Evolutionary conservation across 2,888 invertebrate genomes (phyloP), one percentile per base, ranked within the genome.

Genomic region (Drosophila rubida): DNA sequence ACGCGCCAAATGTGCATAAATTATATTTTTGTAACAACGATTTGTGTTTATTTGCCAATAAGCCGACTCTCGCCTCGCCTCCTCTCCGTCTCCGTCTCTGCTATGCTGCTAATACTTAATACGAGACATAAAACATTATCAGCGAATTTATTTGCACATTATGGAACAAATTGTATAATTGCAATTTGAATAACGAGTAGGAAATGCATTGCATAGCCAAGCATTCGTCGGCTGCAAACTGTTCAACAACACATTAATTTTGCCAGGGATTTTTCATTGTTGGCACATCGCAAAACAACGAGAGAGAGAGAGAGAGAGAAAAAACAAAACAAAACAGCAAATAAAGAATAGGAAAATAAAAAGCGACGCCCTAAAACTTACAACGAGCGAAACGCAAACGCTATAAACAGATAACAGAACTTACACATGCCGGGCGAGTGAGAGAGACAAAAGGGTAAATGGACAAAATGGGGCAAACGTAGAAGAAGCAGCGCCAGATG

Each of bases 41-140:
- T 80, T 86, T 86, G 87, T 78, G 87, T 84, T 82, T 82, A 82
- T 84, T 87, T 84, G 82, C 76, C 80, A 78, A 74, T 53, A 69
- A 70, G 66, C 73, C 53, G 65, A 72, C 72, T 61, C 8, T 6
- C 8, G 9, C 30, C 4, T n/a, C 25, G 3, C 27, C 30, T 25
- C 13, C 9, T 4, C 13, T 22, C 7, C 19, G 35, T 11, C 8
- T 16, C 32, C 46, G 27, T 46, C 13, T 13, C 6, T n/a, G 3
- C 22, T 4, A 23, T 46, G 30, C 23, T 1, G 0, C 45, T n/a
- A n/a, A n/a, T n/a, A n/a, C n/a, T 73, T 71, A 67, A 57, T 60
- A 65, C 32, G 35, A 30, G 30, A 55, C 35, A 69, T 63, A 64
- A 48, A 59, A 41, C 32, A 76, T 71, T 68, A 67, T 75, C 37